A percentile compares a stretch with the other conserved stretches of the same genome.
phyloP scores from a whole-genome alignment of 2,888 invertebrate species.

The Theodoxus fluviatilis region DNA sequence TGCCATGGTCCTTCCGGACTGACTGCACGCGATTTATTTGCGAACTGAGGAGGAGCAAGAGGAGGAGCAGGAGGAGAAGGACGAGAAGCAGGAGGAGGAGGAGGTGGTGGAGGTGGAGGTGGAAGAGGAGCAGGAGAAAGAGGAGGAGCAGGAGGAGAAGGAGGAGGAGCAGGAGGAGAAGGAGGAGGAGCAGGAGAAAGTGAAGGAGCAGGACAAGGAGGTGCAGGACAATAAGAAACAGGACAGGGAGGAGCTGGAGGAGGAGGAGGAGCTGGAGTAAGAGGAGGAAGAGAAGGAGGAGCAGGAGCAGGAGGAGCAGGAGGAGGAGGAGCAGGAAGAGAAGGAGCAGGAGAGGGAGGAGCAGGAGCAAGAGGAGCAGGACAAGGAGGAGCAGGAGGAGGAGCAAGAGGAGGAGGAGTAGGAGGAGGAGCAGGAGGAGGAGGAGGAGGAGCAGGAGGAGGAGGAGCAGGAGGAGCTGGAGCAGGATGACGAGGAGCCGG shows the following conservation, averaged over 20 bases:
- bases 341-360: not conserved
- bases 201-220: not conserved
- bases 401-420: not conserved
- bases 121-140: conserved; percentile 3
- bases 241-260: not conserved
- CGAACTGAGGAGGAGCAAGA: not conserved
- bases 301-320: not conserved
- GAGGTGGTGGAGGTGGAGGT: not conserved
- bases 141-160: too few relatives aligned
- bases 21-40: too few relatives aligned
- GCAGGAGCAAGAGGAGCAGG: not conserved
- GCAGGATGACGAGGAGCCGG: not conserved
- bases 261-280: not conserved
- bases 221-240: not conserved
- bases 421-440: not conserved
- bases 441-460: not conserved
- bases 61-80: not conserved
- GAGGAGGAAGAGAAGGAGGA: conserved; percentile 8
- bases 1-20: too few relatives aligned
- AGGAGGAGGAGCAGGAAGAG: not conserved
- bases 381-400: not conserved
- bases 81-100: not conserved
- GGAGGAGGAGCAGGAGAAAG: not conserved
- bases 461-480: not conserved
- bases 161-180: not conserved